Percentiles rank a stretch among this genome's conserved stretches.
Conservation (phyloP, 2,113 vertebrate genomes). For the Saccopteryx bilineata region DNA sequence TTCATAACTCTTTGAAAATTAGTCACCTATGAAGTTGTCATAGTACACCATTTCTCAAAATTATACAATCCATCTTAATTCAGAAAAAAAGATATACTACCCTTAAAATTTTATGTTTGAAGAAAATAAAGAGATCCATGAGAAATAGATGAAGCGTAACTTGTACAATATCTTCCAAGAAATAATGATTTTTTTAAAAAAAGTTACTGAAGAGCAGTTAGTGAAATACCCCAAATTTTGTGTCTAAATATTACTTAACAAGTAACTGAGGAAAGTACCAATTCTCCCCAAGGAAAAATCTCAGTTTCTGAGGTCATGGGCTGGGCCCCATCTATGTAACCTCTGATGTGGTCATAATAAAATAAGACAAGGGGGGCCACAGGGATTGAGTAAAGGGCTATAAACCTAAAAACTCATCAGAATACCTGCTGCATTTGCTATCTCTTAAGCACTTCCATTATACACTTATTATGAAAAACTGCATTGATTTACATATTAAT, state of each 20-base stretch:
- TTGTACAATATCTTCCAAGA: not conserved
- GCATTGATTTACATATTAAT: constrained; percentile 71
- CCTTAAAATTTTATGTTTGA: not conserved
- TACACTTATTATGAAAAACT: constrained; percentile 46
- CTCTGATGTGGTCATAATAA: not conserved
- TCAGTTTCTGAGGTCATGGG: not conserved
- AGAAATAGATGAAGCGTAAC: not conserved
- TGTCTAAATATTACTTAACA: not conserved
- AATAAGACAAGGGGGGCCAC: not conserved
- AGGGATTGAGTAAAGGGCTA: not conserved
- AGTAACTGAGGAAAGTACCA: constrained; percentile 65
- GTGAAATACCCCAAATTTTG: not conserved
- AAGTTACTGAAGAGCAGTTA: not conserved
- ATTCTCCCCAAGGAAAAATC: constrained; percentile 12
- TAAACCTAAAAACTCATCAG: constrained; percentile 54
- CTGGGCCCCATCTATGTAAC: not conserved
- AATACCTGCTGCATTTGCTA: constrained; percentile 55
- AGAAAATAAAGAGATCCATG: constrained; percentile 53
- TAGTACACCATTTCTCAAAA: not conserved
- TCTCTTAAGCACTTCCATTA: constrained; percentile 49
- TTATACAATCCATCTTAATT: not conserved
- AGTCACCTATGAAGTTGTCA: not conserved
- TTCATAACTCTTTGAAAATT: not conserved
- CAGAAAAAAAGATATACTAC: not conserved
- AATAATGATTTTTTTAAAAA: not conserved